Percentiles rank a stretch among this genome's conserved stretches.
These are phyloP conservation scores for Diglossa cyanea DNA, from an alignment of 2,797 vertebrate species.

Conservation along the genomic window DNA sequence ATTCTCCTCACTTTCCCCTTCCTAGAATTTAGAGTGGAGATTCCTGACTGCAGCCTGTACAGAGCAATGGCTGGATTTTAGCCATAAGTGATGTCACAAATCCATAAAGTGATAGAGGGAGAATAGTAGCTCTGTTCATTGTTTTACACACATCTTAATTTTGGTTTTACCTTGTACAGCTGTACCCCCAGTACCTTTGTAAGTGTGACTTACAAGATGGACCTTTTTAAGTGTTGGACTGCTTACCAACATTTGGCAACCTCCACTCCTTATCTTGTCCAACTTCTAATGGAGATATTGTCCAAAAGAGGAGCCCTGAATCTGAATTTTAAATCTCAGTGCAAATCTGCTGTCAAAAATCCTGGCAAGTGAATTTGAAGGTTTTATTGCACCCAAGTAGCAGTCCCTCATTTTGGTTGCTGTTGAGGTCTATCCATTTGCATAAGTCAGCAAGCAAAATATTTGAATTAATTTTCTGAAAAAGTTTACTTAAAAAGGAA, in stretches of 20 bases:
- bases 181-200: background rate
- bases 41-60: background rate
- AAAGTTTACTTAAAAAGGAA: background rate
- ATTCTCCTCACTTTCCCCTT: slow-evolving; percentile 37
- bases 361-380: background rate
- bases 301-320: background rate
- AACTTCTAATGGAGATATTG: background rate
- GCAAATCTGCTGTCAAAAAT: background rate
- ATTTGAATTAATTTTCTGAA: background rate
- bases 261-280: background rate
- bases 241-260: background rate
- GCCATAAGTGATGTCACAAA: background rate
- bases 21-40: background rate
- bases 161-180: background rate
- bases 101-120: background rate
- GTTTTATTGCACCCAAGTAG: background rate
- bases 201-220: background rate
- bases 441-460: background rate
- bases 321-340: background rate
- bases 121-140: background rate
- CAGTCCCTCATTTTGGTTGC: background rate
- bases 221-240: background rate
- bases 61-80: background rate
- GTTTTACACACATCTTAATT: background rate
- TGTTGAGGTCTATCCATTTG: background rate